Evolutionary conservation across 2,888 invertebrate species (phyloP).

Genomic region (Platypus cylindrus): DNA sequence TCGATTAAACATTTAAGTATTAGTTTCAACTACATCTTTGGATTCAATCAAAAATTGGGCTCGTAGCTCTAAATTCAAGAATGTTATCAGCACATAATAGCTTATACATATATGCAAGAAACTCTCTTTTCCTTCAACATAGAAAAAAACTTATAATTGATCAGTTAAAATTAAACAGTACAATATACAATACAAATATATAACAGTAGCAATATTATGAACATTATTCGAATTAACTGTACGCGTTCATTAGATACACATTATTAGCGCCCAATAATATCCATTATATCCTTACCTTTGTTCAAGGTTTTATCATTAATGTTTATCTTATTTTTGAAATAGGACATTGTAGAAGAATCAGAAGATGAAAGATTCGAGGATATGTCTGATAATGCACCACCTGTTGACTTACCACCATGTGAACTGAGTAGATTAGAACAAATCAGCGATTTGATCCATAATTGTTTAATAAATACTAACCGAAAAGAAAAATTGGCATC

Average conservation of each 20-base stretch:
- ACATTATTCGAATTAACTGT: not conserved
- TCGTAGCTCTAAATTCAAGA: no score
- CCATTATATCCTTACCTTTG: no score
- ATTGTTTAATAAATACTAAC: slow-evolving; percentile 77
- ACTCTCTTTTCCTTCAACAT: no score
- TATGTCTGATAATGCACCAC: slow-evolving; percentile 87
- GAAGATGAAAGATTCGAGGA: slow-evolving; percentile 96
- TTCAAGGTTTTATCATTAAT: not conserved
- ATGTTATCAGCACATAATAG: no score
- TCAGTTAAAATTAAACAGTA: not conserved
- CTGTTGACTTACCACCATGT: slow-evolving; percentile 89
- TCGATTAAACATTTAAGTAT: no score
- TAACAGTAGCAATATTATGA: not conserved
- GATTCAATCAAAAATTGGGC: no score
- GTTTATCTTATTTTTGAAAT: slow-evolving; percentile 2
- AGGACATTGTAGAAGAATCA: slow-evolving; percentile 85
- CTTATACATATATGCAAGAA: no score
- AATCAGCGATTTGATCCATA: slow-evolving; percentile 84
- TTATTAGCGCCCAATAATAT: not conserved
- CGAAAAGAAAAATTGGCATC: slow-evolving; percentile 84
- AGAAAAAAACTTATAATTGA: no score
- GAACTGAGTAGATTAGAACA: slow-evolving; percentile 89
- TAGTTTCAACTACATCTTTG: no score
- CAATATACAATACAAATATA: not conserved
- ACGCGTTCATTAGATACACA: not conserved